Conservation (phyloP, 2,113 vertebrate species). For the Microtus pennsylvanicus region DNA sequence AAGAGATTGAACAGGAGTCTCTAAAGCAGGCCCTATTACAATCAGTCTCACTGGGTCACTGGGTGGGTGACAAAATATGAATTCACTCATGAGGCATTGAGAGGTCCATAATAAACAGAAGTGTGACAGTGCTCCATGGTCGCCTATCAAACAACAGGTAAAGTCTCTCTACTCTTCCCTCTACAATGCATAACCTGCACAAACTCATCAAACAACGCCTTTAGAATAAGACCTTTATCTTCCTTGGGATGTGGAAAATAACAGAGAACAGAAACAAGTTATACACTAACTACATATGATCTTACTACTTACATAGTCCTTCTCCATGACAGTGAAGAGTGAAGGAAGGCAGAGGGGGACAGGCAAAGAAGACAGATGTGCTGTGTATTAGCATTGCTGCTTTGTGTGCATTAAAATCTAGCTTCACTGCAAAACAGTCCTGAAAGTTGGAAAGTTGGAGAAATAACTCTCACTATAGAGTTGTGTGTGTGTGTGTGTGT, state of each 20-base stretch:
- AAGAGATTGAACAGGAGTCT: background rate
- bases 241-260: background rate
- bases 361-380: background rate
- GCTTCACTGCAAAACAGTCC: background rate
- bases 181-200: background rate
- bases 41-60: background rate
- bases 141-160: background rate
- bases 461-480: constrained; percentile 10
- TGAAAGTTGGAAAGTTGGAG: background rate
- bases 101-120: background rate
- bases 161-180: background rate
- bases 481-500: too few relatives aligned
- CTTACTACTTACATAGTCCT: background rate
- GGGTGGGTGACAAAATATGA: background rate
- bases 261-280: background rate
- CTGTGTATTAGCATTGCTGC: background rate
- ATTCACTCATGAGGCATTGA: background rate
- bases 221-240: background rate
- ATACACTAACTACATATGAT: background rate
- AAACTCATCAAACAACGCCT: background rate
- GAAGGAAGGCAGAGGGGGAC: background rate
- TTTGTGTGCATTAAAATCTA: background rate
- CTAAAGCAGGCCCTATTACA: background rate
- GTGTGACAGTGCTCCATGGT: background rate
- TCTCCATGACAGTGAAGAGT: background rate